Base-by-base conservation (phyloP, 64 coral and sea anemone species). In the Montipora efflorescens region DNA sequence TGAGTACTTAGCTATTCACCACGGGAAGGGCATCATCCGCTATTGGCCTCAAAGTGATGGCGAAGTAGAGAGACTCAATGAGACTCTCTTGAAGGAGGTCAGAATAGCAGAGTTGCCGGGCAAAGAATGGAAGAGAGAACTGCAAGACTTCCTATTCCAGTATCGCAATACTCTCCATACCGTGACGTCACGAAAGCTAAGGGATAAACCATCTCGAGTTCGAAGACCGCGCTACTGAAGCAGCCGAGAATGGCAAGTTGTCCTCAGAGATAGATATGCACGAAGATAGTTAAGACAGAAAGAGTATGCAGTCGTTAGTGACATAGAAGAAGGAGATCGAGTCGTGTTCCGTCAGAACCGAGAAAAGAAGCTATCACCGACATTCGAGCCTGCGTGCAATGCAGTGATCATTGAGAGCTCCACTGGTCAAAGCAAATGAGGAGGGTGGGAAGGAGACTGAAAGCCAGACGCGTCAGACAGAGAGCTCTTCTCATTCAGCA, bases 1-100 rank as follows among this genome's bases (percentile, higher is more conserved):
- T 36, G 1, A 36, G 36, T 36, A 36, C 36, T 36, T 36, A 36
- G 36, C 36, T 36, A 36, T 36, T 36, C 36, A 36, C 36, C 36
- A 36, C 36, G 36, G 36, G 36, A 36, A 36, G 36, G 36, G 36
- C 36, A 36, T 36, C 36, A 36, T 36, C 36, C 36, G 28, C 75
- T 87, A 93, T 88, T 93, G 91, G 83, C 91, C 83, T 48, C 91
- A 93, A 77, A 93, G 91, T 55, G 83, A 92, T 77, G 90, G 90
- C 43, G 81, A 92, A 62, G 90, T 86, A 52, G 90, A 92, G n/a
- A 16, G 68, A 44, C 36, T 36, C 36, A 36, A 36, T 36, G 36
- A 76, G 80, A 92, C 81, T 18, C n/a, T 92, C 77, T 74, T 93
- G 5, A 94, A 94, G 48, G 47, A 43, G 0, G 48, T 89, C 4